Percentiles rank a stretch among this genome's conserved stretches.
Conservation (phyloP, 2,113 vertebrate species). For the Gobius niger region DNA sequence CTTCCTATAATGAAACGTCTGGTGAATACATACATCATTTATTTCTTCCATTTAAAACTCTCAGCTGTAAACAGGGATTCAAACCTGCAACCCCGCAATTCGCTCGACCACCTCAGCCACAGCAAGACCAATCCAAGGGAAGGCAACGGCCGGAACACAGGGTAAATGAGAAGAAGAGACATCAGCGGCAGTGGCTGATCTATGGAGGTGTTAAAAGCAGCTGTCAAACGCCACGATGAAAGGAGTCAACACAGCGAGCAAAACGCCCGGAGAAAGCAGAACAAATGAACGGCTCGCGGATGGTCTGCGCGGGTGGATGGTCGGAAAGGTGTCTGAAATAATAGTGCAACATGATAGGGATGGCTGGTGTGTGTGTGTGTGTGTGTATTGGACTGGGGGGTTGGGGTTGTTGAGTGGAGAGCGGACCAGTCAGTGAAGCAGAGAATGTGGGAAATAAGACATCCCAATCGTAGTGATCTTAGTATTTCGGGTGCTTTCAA, state of each 20-base stretch:
- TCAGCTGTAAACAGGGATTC: no score
- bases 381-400: neutral
- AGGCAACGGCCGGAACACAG: neutral
- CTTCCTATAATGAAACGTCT: no score
- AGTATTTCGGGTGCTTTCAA: no score
- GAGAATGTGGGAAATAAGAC: neutral
- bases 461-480: neutral
- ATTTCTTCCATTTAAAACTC: no score
- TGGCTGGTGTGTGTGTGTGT: neutral
- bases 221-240: constrained; percentile 34
- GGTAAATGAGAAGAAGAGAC: neutral
- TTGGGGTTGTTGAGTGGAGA: constrained; percentile 9
- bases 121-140: no score
- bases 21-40: no score
- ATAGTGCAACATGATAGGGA: constrained; percentile 35
- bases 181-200: neutral
- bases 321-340: constrained; percentile 16
- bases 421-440: constrained; percentile 19
- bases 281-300: constrained; percentile 23
- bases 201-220: constrained; percentile 23
- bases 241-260: constrained; percentile 8
- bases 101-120: no score
- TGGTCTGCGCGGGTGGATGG: constrained; percentile 5
- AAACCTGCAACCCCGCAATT: no score
- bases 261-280: constrained; percentile 15